These are phyloP conservation scores for Anguilla megastoma DNA, from an alignment of 2,797 vertebrate genomes.

Conservation along the genomic window DNA sequence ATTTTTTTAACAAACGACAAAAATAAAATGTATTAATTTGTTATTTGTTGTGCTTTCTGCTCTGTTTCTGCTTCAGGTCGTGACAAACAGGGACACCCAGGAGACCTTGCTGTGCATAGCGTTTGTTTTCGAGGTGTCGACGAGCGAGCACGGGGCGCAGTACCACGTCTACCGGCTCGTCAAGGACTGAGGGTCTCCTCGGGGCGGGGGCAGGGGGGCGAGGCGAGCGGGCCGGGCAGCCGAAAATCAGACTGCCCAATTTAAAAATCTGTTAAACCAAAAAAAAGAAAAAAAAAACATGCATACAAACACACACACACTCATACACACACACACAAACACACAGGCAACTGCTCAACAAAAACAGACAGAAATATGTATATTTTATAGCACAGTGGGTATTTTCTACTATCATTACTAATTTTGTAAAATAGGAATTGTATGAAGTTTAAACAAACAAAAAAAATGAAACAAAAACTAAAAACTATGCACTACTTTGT, in stretches of 20 bases:
- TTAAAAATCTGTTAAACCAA: conserved; percentile 36
- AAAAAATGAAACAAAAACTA: conserved; percentile 39
- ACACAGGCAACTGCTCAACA: conserved; percentile 65
- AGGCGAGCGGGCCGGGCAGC: fast-evolving
- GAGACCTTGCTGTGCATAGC: conserved; percentile 95
- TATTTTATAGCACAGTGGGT: conserved; percentile 50
- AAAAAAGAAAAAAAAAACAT: conserved; percentile 12
- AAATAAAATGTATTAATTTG: background rate
- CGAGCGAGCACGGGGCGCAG: conserved; percentile 92
- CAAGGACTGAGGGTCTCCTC: conserved; percentile 79
- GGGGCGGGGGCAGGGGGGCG: too few species aligned
- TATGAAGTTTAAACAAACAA: conserved; percentile 41
- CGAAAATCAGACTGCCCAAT: background rate
- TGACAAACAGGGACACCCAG: conserved; percentile 94
- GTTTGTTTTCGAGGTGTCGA: conserved; percentile 94
- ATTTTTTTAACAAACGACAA: background rate
- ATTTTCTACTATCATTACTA: conserved; percentile 43
- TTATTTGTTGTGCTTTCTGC: background rate
- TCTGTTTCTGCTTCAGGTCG: conserved; percentile 71
- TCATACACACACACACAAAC: conserved; percentile 70
- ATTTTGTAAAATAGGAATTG: conserved; percentile 47
- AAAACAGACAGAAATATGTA: conserved; percentile 38
- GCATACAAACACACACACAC: conserved; percentile 68
- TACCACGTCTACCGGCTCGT: conserved; percentile 94
- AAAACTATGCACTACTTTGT: conserved; percentile 50